Base-by-base conservation (phyloP, 2,888 invertebrate species). In the Acanthosepion esculentum region DNA sequence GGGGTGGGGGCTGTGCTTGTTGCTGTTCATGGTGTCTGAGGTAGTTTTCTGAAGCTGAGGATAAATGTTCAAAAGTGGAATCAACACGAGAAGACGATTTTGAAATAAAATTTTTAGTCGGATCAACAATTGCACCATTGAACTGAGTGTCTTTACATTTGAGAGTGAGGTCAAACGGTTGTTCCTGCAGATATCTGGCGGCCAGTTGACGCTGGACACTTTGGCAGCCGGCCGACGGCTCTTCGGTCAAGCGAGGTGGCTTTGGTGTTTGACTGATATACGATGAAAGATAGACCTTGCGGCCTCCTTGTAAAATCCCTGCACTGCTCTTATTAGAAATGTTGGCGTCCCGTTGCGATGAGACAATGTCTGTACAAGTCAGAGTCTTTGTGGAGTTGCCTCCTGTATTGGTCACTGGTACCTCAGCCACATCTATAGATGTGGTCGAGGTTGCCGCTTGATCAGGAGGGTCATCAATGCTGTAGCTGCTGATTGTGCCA, bases 121-220 rank as follows among this genome's bases (percentile, higher is more conserved):
- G 93, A 64, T 64, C 64, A 64, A 94, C 64, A 94, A 94, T 94
- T 55, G 94, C 59, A 94, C 94, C 94, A 64, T 94, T 94, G 55
- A 94, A 94, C 48, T 64, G 55, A 55, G 55, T 94, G 94, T 55
- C 64, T 59, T 94, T 94, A 94, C 94, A 94, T 64, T 94, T 94
- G 33, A 94, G 94, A 94, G 94, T 94, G 64, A 94, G 94, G 64
- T 94, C 94, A 94, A 94, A 94, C 33, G 94, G 94, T 64, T 94
- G 94, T 55, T 94, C 94, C 94, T 94, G 94, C 94, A 64, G 59
- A 55, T 55, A 94, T 53, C 59, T 55, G 94, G 64, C 94, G 50
- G 94, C 94, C 64, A 94, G 94, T 48, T 94, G 94, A 59, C 94
- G 93, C 93, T 93, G 93, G 48, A 93, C 93, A 93, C 50, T 93